Evolutionary conservation across 2,888 invertebrate species (phyloP), one percentile per base, ranked within the genome.

Genomic region (Drosophila siamana): DNA sequence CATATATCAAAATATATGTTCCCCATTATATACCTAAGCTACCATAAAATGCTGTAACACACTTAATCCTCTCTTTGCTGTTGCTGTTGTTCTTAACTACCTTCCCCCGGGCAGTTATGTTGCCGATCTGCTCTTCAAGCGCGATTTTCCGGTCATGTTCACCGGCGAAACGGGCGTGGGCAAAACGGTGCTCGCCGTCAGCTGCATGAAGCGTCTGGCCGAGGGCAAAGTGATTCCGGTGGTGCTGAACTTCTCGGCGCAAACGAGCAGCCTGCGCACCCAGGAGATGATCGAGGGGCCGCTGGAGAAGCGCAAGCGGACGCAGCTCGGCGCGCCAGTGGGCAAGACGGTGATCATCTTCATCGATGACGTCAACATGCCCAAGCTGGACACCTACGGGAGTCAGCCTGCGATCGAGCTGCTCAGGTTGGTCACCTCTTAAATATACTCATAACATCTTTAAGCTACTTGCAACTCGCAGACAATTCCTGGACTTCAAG

Each of bases 281-380:
- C 96, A 96, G 92, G 94, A 94, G 75, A 97, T 98, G 91, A 94
- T 98, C 54, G 98, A 98, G 91, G 92, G 95, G 4, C 96, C 97
- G 73, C 91, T 98, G 71, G 98, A 98, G 87, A 97, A 96, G 89
- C 94, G 96, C 41, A 96, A 96, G 76, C 95, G 95, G 70, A 96
- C 94, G 24, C 93, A 96, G 5, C 92, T 98, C 40, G 97, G 97
- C 7, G 97, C 97, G 0, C 97, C 98, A 0, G 90, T 95, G 28
- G 97, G 96, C 9, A 97, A 97, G 91, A 95, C 95, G 65, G 94
- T 98, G 0, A 94, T 97, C 2, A 94, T 97, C 60, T 97, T 98
- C 86, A 96, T 98, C 19, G 98, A 98, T 89, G 98, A 98, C 89
- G 95, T 98, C 0, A 98, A 98, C 89, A 98, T 98, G 98, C 98